These are phyloP conservation scores for Drosophila tripunctata DNA, from an alignment of 2,888 invertebrate species.

Conservation along the genomic window DNA sequence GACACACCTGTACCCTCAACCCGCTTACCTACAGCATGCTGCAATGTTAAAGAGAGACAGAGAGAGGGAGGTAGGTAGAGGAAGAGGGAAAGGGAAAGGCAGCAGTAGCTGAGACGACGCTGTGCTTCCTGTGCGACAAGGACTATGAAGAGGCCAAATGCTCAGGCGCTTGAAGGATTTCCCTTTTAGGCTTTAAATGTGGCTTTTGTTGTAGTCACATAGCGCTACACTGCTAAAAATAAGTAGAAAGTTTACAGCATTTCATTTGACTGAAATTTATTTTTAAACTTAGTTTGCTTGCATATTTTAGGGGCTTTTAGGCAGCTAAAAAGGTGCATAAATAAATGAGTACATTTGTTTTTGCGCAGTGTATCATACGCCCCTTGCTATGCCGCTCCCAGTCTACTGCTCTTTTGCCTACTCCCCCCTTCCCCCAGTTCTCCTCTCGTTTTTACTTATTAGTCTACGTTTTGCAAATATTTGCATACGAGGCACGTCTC, in stretches of 20 bases:
- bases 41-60: not conserved
- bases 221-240: too few species aligned
- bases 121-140: conserved; percentile 39
- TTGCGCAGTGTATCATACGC: conserved; percentile 38
- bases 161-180: conserved; percentile 51
- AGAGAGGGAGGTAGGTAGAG: not conserved
- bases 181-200: conserved; percentile 32
- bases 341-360: too few species aligned
- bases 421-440: conserved; percentile 13
- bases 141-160: conserved; percentile 29
- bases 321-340: too few species aligned
- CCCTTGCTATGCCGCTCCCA: not conserved
- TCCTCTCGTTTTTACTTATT: conserved; percentile 61
- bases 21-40: not conserved
- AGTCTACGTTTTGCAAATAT: conserved; percentile 79
- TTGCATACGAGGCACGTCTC: conserved; percentile 81
- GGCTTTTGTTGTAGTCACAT: too few species aligned
- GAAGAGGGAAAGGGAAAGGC: too few species aligned
- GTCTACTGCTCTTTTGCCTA: not conserved
- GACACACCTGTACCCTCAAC: not conserved
- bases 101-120: not conserved
- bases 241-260: too few species aligned
- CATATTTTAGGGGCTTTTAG: too few species aligned
- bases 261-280: too few species aligned
- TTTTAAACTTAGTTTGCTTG: too few species aligned